phyloP scores from a whole-genome alignment of 2,888 invertebrate genomes.

The Schizaphis graminum region DNA sequence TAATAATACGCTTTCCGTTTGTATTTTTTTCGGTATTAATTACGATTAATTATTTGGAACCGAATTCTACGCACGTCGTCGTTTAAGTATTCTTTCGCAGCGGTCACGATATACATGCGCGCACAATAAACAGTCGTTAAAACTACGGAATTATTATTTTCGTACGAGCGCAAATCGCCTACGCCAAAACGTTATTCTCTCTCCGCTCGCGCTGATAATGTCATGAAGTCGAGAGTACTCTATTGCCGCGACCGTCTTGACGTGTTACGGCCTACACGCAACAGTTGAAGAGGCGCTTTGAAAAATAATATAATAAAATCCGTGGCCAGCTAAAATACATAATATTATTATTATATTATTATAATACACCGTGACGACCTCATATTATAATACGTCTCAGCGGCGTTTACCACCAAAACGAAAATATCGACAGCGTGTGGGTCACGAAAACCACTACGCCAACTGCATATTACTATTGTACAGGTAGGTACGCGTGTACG shows the following conservation, averaged over 20 bases:
- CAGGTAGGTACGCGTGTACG: background rate
- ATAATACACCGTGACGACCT: background rate
- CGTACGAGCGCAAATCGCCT: background rate
- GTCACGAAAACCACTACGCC: background rate
- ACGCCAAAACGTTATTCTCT: background rate
- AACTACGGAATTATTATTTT: background rate
- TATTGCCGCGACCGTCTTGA: background rate
- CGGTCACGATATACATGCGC: background rate
- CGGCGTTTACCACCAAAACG: conserved; percentile 13
- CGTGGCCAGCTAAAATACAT: background rate
- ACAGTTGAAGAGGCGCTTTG: background rate
- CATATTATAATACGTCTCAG: background rate
- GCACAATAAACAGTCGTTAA: background rate
- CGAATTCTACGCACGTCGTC: background rate
- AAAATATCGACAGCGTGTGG: background rate
- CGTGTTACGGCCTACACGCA: background rate
- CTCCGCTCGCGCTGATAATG: background rate
- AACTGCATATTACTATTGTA: background rate
- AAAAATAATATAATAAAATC: background rate
- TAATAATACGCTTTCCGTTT: background rate
- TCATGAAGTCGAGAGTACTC: background rate
- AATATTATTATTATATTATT: background rate
- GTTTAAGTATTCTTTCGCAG: background rate
- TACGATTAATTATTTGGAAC: background rate
- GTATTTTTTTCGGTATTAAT: background rate